phyloP scores from a whole-genome alignment of 2,113 vertebrate genomes.

The Albula goreensis region DNA sequence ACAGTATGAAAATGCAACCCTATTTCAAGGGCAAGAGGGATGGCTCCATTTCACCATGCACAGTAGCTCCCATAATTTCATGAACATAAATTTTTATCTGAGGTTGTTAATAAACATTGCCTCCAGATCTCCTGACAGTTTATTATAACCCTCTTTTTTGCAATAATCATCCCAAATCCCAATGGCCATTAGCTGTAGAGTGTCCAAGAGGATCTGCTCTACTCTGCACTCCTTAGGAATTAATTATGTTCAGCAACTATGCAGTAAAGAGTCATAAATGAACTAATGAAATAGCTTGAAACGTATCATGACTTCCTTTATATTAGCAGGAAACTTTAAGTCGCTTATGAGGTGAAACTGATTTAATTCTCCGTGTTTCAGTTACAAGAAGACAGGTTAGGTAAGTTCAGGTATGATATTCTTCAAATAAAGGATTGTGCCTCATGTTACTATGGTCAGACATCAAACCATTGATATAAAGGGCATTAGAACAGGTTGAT shows the following conservation, averaged over 20 bases:
- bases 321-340: slow-evolving; percentile 1
- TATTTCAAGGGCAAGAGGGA: not conserved
- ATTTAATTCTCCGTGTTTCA: not conserved
- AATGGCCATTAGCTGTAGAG: not conserved
- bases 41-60: not conserved
- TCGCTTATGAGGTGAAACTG: not conserved
- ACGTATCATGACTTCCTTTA: not conserved
- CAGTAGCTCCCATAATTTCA: not conserved
- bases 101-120: slow-evolving; percentile 22
- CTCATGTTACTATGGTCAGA: not conserved
- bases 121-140: slow-evolving; percentile 15
- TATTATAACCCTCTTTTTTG: not conserved
- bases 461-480: not conserved
- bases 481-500: not conserved
- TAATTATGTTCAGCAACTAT: not conserved
- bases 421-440: too few species aligned
- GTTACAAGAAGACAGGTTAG: not conserved
- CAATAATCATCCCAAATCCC: not conserved
- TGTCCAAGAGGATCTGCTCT: not conserved
- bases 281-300: not conserved
- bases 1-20: not conserved
- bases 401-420: not conserved
- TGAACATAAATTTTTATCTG: slow-evolving; percentile 16
- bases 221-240: not conserved
- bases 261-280: slow-evolving; percentile 5